These are phyloP conservation scores for Pseudolycoriella hygida DNA, from an alignment of 2,888 invertebrate genomes.

Conservation along the genomic window DNA sequence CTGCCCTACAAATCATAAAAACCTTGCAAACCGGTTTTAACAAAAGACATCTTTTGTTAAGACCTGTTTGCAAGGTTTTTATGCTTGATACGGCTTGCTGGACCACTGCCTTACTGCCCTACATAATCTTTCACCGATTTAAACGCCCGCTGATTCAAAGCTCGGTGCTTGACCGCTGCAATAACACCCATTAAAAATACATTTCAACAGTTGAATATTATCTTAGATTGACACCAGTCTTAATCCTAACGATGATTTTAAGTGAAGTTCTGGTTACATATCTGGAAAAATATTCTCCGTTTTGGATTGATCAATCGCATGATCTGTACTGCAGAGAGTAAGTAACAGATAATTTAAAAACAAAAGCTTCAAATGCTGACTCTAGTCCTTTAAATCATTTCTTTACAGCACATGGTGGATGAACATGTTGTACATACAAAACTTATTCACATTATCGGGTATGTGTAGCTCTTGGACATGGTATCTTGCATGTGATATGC, in stretches of 20 bases:
- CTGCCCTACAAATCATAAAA: too few relatives aligned
- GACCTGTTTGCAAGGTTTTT: too few relatives aligned
- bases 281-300: slow-evolving; percentile 18
- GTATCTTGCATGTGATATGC: not conserved
- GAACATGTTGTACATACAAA: not conserved
- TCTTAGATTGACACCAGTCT: slow-evolving; percentile 18
- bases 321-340: slow-evolving; percentile 20
- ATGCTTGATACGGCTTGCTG: too few relatives aligned
- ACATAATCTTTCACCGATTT: too few relatives aligned
- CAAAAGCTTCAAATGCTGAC: too few relatives aligned
- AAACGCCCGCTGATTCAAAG: too few relatives aligned
- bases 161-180: too few relatives aligned
- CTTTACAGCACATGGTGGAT: not conserved
- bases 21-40: too few relatives aligned
- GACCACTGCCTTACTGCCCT: too few relatives aligned
- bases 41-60: too few relatives aligned
- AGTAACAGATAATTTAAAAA: slow-evolving; percentile 9
- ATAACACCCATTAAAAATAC: not conserved
- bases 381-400: too few relatives aligned
- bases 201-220: not conserved
- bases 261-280: slow-evolving; percentile 17
- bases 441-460: not conserved
- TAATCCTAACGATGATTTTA: slow-evolving; percentile 17
- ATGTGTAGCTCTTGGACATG: not conserved
- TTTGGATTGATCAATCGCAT: slow-evolving; percentile 16